phyloP scores from a whole-genome alignment of 2,888 invertebrate genomes.

The Anthrax anthrax region DNA sequence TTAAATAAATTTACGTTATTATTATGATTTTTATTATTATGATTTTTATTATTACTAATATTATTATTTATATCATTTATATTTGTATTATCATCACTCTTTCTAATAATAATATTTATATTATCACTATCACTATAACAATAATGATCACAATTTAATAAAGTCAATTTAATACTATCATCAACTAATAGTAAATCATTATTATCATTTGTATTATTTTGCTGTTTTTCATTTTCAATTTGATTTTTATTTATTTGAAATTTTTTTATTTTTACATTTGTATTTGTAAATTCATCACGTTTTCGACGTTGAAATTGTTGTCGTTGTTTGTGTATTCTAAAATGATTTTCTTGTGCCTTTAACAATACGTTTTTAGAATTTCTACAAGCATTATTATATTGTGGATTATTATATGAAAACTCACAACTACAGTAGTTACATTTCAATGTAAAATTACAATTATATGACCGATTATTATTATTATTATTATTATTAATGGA shows the following conservation, averaged over 20 bases:
- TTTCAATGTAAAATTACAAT: neutral
- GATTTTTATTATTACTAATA: neutral
- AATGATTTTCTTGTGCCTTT: too few relatives aligned
- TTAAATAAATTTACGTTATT: too few relatives aligned
- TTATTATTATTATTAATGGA: constrained; percentile 4
- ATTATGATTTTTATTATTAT: neutral
- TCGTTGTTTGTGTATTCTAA: neutral
- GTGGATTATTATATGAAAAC: neutral
- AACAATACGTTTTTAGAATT: too few relatives aligned
- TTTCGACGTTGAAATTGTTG: neutral
- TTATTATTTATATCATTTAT: neutral
- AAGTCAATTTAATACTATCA: neutral
- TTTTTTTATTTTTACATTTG: neutral
- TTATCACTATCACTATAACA: neutral
- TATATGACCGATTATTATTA: neutral
- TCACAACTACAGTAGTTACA: neutral
- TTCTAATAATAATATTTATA: neutral
- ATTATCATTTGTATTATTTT: neutral
- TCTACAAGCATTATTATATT: neutral
- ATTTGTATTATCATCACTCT: too few relatives aligned
- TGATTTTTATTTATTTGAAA: neutral
- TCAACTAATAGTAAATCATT: too few relatives aligned
- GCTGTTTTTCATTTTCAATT: neutral
- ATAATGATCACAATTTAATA: neutral
- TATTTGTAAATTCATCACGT: too few relatives aligned